Evolutionary conservation across 2,113 vertebrate species (phyloP), one percentile per base, ranked within the genome.

Genomic region (Orientallactaga bullata): DNA sequence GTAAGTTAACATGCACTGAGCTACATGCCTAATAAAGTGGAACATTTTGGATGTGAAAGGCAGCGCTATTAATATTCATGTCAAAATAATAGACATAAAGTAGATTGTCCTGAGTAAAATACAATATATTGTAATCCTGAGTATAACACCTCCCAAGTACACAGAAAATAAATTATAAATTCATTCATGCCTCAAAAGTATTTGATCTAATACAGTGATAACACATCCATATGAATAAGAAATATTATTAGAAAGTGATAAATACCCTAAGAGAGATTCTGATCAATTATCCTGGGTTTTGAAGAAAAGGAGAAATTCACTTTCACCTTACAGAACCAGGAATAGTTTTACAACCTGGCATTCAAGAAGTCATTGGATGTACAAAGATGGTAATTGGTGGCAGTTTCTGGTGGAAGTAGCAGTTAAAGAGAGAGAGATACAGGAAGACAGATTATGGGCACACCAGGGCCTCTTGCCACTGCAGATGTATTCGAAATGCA

Each of bases 261-360:
- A 84, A 90, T 65, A 94, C 58, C 58, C 18, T 68, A 8, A 82
- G 32, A 85, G 37, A 78, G 30, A 32, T 61, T 20, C 42, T 80
- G 32, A 79, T 82, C 87, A 92, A 65, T 30, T 88, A 72, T 55
- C 51, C 32, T 66, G 23, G 2, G 5, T 95, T 90, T 92, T 85
- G 32, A 85, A 35, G 69, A 16, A 78, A 42, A 92, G 73, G 86
- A 58, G 24, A 73, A 28, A 87, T n/a, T 84, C 91, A 66, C 87
- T 94, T 95, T 91, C 72, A 89, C 26, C 84, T 78, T 94, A 60
- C 85, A 85, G 42, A 88, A 88, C 82, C 58, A 82, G 61, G 69
- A 23, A 65, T 69, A 78, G 30, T 39, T 93, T 88, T 51, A 12
- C 82, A 77, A 85, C 80, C 42, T 71, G 21, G 30, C 71, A 89